Base-by-base conservation (phyloP, 2,797 vertebrate species). In the Rhynchotus rufescens region DNA sequence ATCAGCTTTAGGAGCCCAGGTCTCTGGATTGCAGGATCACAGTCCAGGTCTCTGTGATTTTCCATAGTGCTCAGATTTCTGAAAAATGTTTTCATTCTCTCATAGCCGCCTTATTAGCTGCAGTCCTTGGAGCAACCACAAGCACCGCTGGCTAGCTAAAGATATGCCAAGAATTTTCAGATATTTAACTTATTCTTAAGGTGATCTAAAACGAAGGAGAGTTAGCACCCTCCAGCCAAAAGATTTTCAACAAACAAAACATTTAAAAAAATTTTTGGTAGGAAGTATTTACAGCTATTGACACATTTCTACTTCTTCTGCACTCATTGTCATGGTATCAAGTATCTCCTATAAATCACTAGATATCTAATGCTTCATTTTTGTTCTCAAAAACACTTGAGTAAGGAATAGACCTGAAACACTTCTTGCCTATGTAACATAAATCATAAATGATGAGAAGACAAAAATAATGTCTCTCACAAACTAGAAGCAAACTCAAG, bases 401-500 rank as follows among this genome's bases (percentile, higher is more conserved):
- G 4, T 61, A 77, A 92, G 57, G 28, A 21, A 91, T 64, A 81
- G 30, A 80, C 20, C 84, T 85, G 52, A 52, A 71, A 72, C 54
- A 73, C 2, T 73, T 92, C 52, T 76, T 4, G 4, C 15, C 72
- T 68, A 61, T 4, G 1, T 59, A 89, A 65, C 78, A 86, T 71
- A 84, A 88, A 94, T 89, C 59, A 36, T 78, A 79, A 75, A 75
- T 65, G 64, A 60, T 74, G 62, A 83, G 49, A 93, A 84, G 61
- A 84, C 59, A 80, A 65, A 85, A 92, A 80, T 68, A 90, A 80
- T n/a, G 45, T n/a, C 49, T 78, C 26, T 74, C 56, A 68, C 20
- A 88, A 92, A 89, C 61, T 19, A 71, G 68, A 26, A 91, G 65
- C 57, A 92, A 94, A 79, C 12, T 15, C 34, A 49, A 68, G 83